phyloP scores from a whole-genome alignment of 2,797 vertebrate species.

The Menidia menidia region DNA sequence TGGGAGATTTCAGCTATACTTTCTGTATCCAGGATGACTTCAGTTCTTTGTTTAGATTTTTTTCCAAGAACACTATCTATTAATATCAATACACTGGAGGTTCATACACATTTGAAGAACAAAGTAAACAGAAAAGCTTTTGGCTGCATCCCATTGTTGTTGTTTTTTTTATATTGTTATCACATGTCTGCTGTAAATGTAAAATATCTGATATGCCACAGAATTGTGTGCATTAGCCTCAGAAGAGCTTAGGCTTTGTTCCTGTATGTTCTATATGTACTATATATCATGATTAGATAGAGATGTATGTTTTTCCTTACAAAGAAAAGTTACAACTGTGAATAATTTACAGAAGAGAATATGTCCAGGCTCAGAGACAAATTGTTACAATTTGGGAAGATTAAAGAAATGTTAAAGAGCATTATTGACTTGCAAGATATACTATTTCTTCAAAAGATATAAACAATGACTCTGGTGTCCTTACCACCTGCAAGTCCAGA shows the following conservation, averaged over 20 bases:
- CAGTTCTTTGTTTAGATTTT: conserved; percentile 55
- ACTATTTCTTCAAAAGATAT: conserved; percentile 34
- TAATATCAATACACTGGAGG: conserved; percentile 27
- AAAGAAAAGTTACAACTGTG: background rate
- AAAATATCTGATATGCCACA: background rate
- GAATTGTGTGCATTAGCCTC: background rate
- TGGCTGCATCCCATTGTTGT: conserved; percentile 22
- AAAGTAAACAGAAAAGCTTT: conserved; percentile 32
- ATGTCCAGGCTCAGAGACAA: background rate
- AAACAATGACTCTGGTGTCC: conserved; percentile 40
- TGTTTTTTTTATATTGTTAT: background rate
- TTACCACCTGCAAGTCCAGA: background rate
- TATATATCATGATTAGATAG: background rate
- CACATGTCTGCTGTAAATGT: conserved; percentile 2
- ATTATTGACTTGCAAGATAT: conserved; percentile 13
- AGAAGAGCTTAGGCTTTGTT: background rate
- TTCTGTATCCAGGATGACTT: conserved; percentile 55
- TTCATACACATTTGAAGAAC: conserved; percentile 16
- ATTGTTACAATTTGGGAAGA: background rate
- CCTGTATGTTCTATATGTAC: background rate
- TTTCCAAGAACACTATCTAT: conserved; percentile 23
- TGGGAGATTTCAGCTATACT: conserved; percentile 75
- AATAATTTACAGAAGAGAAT: background rate
- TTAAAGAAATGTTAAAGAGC: background rate
- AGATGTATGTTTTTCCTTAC: background rate